These are phyloP conservation scores for Erebia palarica DNA, from an alignment of 2,888 invertebrate species.

Conservation along the genomic window DNA sequence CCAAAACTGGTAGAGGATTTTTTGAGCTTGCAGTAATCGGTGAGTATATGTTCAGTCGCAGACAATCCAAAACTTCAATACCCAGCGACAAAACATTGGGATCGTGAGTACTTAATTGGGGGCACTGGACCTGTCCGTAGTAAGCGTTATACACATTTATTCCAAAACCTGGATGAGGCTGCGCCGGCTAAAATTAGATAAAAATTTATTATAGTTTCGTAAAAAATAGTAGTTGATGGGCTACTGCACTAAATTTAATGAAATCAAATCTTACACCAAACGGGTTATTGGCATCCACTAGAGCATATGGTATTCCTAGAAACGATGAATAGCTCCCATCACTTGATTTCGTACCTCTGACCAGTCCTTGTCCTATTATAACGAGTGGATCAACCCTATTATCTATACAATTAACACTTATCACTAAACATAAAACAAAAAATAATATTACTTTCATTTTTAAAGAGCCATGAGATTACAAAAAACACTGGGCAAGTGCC, in stretches of 20 bases:
- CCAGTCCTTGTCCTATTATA: slow-evolving; percentile 65
- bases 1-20: slow-evolving; percentile 68
- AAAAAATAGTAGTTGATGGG: neutral
- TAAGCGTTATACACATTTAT: slow-evolving; percentile 64
- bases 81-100: slow-evolving; percentile 44
- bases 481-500: slow-evolving; percentile 34
- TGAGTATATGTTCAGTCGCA: slow-evolving; percentile 84
- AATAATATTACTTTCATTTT: slow-evolving; percentile 50
- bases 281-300: slow-evolving; percentile 63
- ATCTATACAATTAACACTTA: slow-evolving; percentile 46
- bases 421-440: slow-evolving; percentile 43
- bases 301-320: slow-evolving; percentile 72
- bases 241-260: neutral
- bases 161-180: slow-evolving; percentile 55
- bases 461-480: slow-evolving; percentile 42
- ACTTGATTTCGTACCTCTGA: slow-evolving; percentile 63
- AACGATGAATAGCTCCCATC: slow-evolving; percentile 71
- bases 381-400: slow-evolving; percentile 71
- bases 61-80: slow-evolving; percentile 79
- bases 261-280: slow-evolving; percentile 66
- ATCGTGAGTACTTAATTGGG: slow-evolving; percentile 51
- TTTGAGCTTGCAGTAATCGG: slow-evolving; percentile 60
- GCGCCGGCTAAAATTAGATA: slow-evolving; percentile 54
- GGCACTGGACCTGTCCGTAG: slow-evolving; percentile 63
- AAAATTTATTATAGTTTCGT: slow-evolving; percentile 4